phyloP scores from a whole-genome alignment of 2,113 vertebrate species.

The Odontesthes bonariensis region DNA sequence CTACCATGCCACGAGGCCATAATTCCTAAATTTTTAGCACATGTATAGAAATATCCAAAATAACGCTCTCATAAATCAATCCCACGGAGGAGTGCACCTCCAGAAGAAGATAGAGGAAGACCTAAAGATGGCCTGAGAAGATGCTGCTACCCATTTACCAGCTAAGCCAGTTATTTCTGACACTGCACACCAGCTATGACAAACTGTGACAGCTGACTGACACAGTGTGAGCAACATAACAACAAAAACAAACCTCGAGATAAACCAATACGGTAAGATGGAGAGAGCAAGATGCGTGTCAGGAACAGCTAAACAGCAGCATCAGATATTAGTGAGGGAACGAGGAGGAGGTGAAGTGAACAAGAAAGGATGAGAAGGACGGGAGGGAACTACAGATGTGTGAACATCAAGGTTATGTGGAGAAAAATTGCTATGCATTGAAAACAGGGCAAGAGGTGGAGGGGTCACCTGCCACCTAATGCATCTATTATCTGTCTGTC shows the following conservation, averaged over 20 bases:
- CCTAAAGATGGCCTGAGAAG: slow-evolving; percentile 22
- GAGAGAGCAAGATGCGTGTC: slow-evolving; percentile 7
- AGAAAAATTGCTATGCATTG: slow-evolving; percentile 42
- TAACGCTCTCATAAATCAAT: too few species aligned
- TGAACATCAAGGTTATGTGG: slow-evolving; percentile 9
- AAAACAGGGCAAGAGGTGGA: slow-evolving; percentile 30
- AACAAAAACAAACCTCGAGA: slow-evolving; percentile 50
- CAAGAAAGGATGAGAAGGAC: slow-evolving; percentile 38
- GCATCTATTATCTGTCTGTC: neutral
- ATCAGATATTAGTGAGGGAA: slow-evolving; percentile 14
- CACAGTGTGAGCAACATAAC: slow-evolving; percentile 40
- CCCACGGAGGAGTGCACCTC: neutral
- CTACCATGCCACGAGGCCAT: too few species aligned
- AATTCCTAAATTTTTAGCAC: too few species aligned
- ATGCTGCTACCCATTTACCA: slow-evolving; percentile 33
- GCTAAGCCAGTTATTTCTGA: slow-evolving; percentile 55
- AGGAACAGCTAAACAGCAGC: slow-evolving; percentile 16
- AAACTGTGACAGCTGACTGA: slow-evolving; percentile 63
- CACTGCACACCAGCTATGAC: slow-evolving; percentile 55
- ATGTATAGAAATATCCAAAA: too few species aligned
- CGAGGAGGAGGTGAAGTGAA: slow-evolving; percentile 38
- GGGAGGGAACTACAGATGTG: neutral
- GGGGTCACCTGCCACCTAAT: neutral
- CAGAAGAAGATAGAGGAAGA: neutral
- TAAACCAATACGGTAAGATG: neutral